phyloP scores from a whole-genome alignment of 2,113 vertebrate species.

The Butorides virescens region DNA sequence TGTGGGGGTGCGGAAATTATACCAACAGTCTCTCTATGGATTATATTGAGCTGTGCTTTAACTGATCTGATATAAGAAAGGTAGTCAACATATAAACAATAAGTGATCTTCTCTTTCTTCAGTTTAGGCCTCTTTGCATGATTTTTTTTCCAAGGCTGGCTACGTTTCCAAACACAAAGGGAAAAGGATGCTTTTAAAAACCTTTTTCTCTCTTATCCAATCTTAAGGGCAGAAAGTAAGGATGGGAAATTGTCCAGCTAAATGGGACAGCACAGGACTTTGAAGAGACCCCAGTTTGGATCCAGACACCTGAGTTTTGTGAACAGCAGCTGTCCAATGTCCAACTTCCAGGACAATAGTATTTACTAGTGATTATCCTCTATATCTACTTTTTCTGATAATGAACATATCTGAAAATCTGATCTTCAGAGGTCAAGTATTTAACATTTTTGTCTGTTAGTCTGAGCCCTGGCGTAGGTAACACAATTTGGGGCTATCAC shows the following conservation, averaged over 20 bases:
- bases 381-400: neutral
- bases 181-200: rapidly evolving
- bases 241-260: neutral
- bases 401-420: neutral
- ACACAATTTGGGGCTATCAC: neutral
- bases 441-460: neutral
- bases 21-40: neutral
- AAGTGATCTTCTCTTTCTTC: neutral
- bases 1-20: neutral
- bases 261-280: neutral
- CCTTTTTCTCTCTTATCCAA: neutral
- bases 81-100: neutral
- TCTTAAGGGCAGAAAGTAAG: neutral
- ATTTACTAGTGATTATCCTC: neutral
- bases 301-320: neutral
- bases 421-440: neutral
- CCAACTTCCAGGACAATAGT: neutral
- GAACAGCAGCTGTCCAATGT: neutral
- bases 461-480: neutral
- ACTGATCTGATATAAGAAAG: neutral
- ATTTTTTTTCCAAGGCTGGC: neutral
- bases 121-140: neutral
- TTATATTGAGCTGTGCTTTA: neutral
- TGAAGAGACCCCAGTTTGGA: neutral
- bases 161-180: neutral